Evolutionary conservation across 2,888 invertebrate genomes (phyloP), one percentile per base, ranked within the genome.

Genomic region (Apeira syringaria): DNA sequence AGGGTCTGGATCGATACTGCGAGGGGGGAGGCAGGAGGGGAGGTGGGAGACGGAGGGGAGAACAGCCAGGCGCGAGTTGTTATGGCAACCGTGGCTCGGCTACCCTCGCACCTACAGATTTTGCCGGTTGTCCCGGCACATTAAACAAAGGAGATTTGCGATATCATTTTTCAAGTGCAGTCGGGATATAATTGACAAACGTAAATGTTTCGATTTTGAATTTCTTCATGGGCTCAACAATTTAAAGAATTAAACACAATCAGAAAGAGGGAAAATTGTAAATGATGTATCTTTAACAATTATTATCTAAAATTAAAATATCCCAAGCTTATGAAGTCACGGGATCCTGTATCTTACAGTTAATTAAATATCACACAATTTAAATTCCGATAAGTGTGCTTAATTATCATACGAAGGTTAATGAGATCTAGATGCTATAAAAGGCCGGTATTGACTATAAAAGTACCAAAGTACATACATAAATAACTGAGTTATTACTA

Each of bases 81-180:
- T 80, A 86, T 87, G 85, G 87, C 76, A 87, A 87, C 87, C 84
- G 79, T 73, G 80, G 48, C 42, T 36, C 17, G 24, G 80, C 80
- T 81, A 80, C 80, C 83, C 81, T 77, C 74, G 80, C 76, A 82
- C 81, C 74, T 82, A 74, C 85, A 85, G 87, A 88, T 87, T 88
- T 86, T 68, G 80, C 77, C 76, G 75, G 80, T 72, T 80, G 79
- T 85, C 80, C 82, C 74, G 78, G 74, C 78, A 80, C 85, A 86
- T 86, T 84, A 85, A 87, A 87, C 87, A 86, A 86, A 87, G 85
- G 71, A 76, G 71, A 81, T 77, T 66, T 59, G 62, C 60, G 74
- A 79, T 79, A 79, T 82, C 74, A 78, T 77, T 79, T 65, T 77
- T 70, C 73, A 69, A 69, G 71, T 55, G 52, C 50, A 53, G 53